Evolutionary conservation across 2,797 vertebrate genomes (phyloP), one percentile per base, ranked within the genome.

Genomic region (Danio aesculapii): DNA sequence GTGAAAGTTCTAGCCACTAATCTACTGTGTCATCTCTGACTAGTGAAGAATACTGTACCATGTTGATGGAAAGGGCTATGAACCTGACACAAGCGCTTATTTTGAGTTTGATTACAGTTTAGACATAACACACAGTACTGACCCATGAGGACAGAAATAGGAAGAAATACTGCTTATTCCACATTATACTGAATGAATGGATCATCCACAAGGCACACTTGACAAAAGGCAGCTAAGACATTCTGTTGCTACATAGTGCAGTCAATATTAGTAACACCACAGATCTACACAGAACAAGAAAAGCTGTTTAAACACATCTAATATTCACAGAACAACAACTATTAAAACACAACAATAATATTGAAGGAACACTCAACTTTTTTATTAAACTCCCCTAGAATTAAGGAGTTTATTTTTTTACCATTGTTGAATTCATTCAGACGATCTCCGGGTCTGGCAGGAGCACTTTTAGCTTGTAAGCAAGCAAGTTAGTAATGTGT

Each of bases 311-410:
- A 12, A 14, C 11, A 6, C 0, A 11, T 44, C 6, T 44, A 13
- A 62, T 62, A 71, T 30, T 52, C 57, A 71, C 30, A 71, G 17
- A 50, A 46, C 58, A 71, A 39, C 41, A 61, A 1, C 69, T 12
- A 43, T 52, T 19, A 50, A 30, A 30, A 30, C 30, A 30, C 30
- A 30, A 30, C 30, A 30, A 30, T 3, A 30, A 30, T 30, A 30
- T 30, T 30, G 3, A 30, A 30, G 30, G 30, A 30, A 30, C 30
- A 30, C 30, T 3, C 30, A 30, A 1, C 30, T 30, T 30, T 30
- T 30, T 30, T 30, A 30, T 30, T 30, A 1, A 30, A 30, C 30
- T 30, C 30, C 30, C 30, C 30, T 30, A 30, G 30, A 30, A 30
- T 30, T 30, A 3, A 30, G 30, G 30, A 30, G 30, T 30, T 30